Percentiles rank a stretch among this genome's conserved stretches.
Evolutionary conservation across 2,113 vertebrate genomes (phyloP).

Genomic region (Corythoichthys intestinalis): DNA sequence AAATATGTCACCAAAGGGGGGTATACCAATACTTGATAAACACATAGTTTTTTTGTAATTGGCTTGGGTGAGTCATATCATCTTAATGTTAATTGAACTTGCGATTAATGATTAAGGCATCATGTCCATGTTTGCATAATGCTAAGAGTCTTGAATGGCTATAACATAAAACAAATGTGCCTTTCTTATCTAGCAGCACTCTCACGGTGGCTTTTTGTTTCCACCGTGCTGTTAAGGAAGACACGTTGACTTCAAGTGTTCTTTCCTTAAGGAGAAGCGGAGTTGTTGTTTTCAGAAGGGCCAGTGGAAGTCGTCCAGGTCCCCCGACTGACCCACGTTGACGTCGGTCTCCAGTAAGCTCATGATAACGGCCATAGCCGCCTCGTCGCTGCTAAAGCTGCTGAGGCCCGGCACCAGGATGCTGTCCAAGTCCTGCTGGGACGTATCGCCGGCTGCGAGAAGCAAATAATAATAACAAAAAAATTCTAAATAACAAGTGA

Average conservation of each 20-base stretch:
- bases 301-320: conserved; percentile 91
- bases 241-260: not conserved
- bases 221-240: not conserved
- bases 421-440: conserved; percentile 59
- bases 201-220: not conserved
- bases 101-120: not conserved
- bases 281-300: conserved; percentile 54
- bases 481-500: no score
- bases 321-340: conserved; percentile 83
- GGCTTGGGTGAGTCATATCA: no score
- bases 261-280: not conserved
- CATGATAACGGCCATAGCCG: conserved; percentile 94
- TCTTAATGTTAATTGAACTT: not conserved
- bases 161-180: not conserved
- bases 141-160: not conserved
- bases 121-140: not conserved
- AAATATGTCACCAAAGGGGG: no score
- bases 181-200: not conserved
- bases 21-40: no score
- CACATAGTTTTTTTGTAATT: no score
- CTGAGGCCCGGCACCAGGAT: conserved; percentile 76
- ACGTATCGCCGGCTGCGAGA: conserved; percentile 55
- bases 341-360: conserved; percentile 91
- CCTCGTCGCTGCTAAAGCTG: conserved; percentile 88
- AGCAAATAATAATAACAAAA: not conserved